Base-by-base conservation (phyloP, 2,888 invertebrate genomes). In the Drosophila nr. medialis region DNA sequence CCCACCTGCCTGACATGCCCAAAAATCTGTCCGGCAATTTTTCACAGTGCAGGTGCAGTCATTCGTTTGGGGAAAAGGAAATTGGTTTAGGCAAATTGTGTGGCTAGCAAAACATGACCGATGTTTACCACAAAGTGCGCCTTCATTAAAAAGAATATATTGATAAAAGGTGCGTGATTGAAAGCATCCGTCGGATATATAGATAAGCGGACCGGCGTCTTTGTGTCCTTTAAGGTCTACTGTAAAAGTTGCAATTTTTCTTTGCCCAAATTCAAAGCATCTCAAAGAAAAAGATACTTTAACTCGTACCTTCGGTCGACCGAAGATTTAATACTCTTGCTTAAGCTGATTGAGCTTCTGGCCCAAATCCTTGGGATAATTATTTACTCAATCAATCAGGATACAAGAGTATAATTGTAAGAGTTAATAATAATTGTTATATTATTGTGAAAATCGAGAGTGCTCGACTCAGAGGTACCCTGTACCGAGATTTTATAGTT, bases 21-120 rank as follows among this genome's bases (percentile, higher is more conserved):
- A 30, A 40, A 81, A 64, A 78, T 72, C 75, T 68, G 72, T 55
- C 58, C 62, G 66, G 86, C 68, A 75, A 89, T 89, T 86, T 90
- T 87, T 85, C 80, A 85, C 87, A 75, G 73, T 79, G 68, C 64
- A 66, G 76, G 72, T 72, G 77, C 72, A 81, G 68, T 58, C 50
- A 27, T 55, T 18, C n/a, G 36, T 11, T 27, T 27, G 27, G 38
- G 27, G 4, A 38, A 55, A 85, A 89, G 91, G 91, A 92, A 92
- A 92, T 91, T 91, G 92, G 91, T 86, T 92, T 90, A 90, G 90
- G 87, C 92, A 91, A 92, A 91, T 92, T 91, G 91, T 91, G 92
- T 83, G 87, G 80, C 84, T 77, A 83, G 79, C 83, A 77, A 78
- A 90, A 91, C 91, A 90, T 83, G 89, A 77, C 80, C 76, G 76